phyloP scores from a whole-genome alignment of 1,140 invertebrate species.

The Aphelinus certus region DNA sequence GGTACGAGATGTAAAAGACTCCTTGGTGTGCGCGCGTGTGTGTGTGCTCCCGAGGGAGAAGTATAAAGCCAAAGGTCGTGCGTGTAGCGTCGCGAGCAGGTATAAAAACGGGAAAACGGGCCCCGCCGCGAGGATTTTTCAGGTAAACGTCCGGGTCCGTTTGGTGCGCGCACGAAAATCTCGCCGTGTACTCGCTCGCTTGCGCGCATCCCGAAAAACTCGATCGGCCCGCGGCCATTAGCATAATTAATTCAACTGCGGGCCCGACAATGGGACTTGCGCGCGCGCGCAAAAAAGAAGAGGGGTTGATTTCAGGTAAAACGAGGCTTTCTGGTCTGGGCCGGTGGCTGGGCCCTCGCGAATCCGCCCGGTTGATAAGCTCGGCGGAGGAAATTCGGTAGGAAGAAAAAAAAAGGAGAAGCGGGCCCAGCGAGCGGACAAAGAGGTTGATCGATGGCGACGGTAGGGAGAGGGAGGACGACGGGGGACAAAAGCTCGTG shows the following conservation, averaged over 20 bases:
- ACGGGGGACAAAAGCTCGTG: conserved; percentile 26
- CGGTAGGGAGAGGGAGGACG: conserved; percentile 22
- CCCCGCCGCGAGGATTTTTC: conserved; percentile 17
- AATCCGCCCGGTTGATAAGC: too few species aligned
- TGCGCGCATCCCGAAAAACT: neutral
- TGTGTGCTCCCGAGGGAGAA: neutral
- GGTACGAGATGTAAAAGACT: too few species aligned
- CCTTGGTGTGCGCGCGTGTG: neutral
- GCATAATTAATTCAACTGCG: conserved; percentile 10
- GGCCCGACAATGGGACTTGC: too few species aligned
- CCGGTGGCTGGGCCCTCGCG: conserved; percentile 30
- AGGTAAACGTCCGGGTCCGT: neutral
- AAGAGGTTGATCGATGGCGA: conserved; percentile 9
- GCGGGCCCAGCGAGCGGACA: too few species aligned
- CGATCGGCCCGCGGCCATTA: neutral
- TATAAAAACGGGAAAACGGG: conserved; percentile 23
- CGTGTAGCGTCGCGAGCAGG: neutral
- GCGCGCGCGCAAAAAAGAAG: conserved; percentile 17
- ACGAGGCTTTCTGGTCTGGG: conserved; percentile 49
- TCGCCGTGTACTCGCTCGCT: neutral
- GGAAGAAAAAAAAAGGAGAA: neutral
- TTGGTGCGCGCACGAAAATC: too few species aligned
- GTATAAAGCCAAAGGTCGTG: conserved; percentile 29
- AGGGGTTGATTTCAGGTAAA: conserved; percentile 57
- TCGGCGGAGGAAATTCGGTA: neutral